Base-by-base conservation (phyloP, 23 tunicate genomes). In the Halocynthia roretzi region DNA sequence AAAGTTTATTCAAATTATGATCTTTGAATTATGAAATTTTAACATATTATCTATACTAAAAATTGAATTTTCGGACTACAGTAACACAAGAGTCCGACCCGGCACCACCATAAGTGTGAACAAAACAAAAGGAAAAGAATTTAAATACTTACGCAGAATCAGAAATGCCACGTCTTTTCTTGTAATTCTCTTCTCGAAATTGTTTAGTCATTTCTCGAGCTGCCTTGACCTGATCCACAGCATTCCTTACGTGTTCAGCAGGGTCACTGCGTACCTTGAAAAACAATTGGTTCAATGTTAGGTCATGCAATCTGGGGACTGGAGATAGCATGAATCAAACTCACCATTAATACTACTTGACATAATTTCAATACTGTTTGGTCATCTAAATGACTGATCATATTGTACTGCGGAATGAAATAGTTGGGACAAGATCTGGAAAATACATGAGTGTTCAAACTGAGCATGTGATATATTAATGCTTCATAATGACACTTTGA, bases 251-350 rank as follows among this genome's bases (percentile, higher is more conserved):
- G 69, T 96, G 99, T 66, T 96, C 99, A 8, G 95, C 99, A 14
- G 99, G 99, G 65, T 96, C 99, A 57, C 96, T 89, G 7, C 99
- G 88, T 5, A 96, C 99, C 99, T 92, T 19, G 7, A 74, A 53
- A 31, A 31, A 31, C 44, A 31, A 31, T 31, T 31, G 44, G 44
- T 31, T 31, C 44, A 31, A 31, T 31, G 44, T 31, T 31, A 31
- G 2, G 44, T 31, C 44, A 31, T 31, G 44, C 44, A 31, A 31
- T 31, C 44, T 31, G 44, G 44, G 44, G 44, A 31, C 44, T 31
- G 44, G 44, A 31, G 44, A 31, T 31, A 31, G 44, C 44, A 31
- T 31, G 2, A 31, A 31, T 31, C 44, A 68, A 49, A 76, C 93
- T 71, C 6, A 92, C 98, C 98, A 92, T 92, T 62, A 92, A 79